Base-by-base conservation (phyloP, 2,797 vertebrate species). In the Neomorphus geoffroyi region DNA sequence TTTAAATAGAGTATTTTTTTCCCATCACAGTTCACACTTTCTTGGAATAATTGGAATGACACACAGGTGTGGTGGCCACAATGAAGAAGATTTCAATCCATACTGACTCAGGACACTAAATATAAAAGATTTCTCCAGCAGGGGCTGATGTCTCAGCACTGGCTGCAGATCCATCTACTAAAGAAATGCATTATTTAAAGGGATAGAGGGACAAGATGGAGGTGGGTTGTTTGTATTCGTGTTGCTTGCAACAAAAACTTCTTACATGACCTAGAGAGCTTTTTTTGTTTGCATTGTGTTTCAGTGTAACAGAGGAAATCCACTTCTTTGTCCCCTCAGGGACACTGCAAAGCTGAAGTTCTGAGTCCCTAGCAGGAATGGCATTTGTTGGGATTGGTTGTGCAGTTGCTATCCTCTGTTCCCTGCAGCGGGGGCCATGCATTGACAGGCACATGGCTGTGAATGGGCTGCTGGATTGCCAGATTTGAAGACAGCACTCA, bases 351-450 rank as follows among this genome's bases (percentile, higher is more conserved):
- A 70, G 22, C 11, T 37, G 60, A 41, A 10, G 10, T 7, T 72
- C 41, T 28, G 37, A 69, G 33, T 46, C 6, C 17, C 32, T 24
- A 7, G 17, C 7, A 53, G 30, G 27, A 71, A 28, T 22, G 10
- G 5, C 17, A 13, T 48, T 30, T 11, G 15, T 17, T 70, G 19
- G 11, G 46, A 22, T 7, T 41, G 10, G 11, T 18, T 56, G 17
- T 54, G 26, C 6, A 10, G 27, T 8, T 57, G 11, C 82, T 51
- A 16, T 46, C 35, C 35, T 56, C 57, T 81, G 37, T 22, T 39
- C 10, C 12, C 5, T 66, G 41, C 19, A n/a, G 51, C 0, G 0
- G 23, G 50, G 33, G 10, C n/a, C 3, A 5, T 33, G 14, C 35
- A 35, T 10, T 14, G 37, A 26, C 19, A 57, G 32, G 8, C 32